Evolutionary conservation across 2,797 vertebrate species (phyloP), one percentile per base, ranked within the genome.

Genomic region (Pipistrellus pipistrellus): DNA sequence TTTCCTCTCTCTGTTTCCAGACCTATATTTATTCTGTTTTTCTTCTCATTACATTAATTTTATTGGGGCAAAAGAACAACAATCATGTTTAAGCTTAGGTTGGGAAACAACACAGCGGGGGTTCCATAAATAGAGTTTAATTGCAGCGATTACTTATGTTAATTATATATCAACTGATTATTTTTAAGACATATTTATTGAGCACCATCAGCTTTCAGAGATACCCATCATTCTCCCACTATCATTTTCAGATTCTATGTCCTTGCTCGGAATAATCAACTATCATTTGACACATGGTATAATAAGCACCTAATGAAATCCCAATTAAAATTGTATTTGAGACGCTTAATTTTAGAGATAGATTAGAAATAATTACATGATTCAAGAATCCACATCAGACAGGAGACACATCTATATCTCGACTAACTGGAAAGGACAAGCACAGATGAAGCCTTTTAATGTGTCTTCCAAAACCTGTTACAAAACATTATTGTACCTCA

Each of bases 161-260:
- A 97, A 93, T 95, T 89, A 71, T 93, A 95, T 96, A 94, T 30
- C 75, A 95, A 91, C 55, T 95, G 87, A 95, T 93, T 64, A 91
- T 96, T 96, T 95, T 97, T 73, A 96, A 97, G 92, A 92, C 84
- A 91, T 80, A 97, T 96, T 95, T 97, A 96, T 94, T 95, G 90
- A 96, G 91, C 35, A 96, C 83, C 75, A 97, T 95, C 96, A 95
- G 88, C 91, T 97, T 94, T 97, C 53, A 88, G 87, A 96, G 69
- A 64, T 17, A 15, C 20, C 38, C 94, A 57, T 93, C 75, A 95
- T 53, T 89, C 72, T 96, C 87, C 51, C 38, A 71, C 82, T 68
- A 1, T 85, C 76, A 96, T 95, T 92, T 96, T 69, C 76, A 97
- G 96, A 94, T 46, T 95, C 71, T 97, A 21, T 96, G 41, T 62